Percentiles rank a stretch among this genome's conserved stretches.
These are phyloP conservation scores for Euphydryas editha DNA, from an alignment of 2,888 invertebrate genomes.

Conservation along the genomic window DNA sequence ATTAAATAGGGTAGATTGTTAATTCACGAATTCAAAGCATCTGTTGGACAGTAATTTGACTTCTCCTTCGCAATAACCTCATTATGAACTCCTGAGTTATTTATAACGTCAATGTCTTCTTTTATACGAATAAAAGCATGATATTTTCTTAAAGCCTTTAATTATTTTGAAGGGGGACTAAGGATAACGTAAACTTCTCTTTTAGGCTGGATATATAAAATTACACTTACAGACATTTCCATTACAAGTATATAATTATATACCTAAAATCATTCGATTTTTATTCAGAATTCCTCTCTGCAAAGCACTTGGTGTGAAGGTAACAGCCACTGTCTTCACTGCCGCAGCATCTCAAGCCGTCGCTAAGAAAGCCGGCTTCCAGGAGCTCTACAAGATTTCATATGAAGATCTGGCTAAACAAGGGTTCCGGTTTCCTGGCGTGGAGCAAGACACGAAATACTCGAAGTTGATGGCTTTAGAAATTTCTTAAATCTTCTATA, in stretches of 20 bases:
- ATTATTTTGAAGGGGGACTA: too few species aligned
- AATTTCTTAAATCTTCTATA: slow-evolving; percentile 51
- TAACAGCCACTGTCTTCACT: slow-evolving; percentile 80
- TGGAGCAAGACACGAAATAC: slow-evolving; percentile 67
- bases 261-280: neutral
- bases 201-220: too few species aligned
- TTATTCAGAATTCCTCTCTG: slow-evolving; percentile 75
- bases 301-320: slow-evolving; percentile 72
- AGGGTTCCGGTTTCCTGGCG: slow-evolving; percentile 70
- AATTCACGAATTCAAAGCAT: too few species aligned
- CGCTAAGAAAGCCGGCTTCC: slow-evolving; percentile 78
- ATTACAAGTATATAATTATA: neutral
- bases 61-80: too few species aligned
- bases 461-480: slow-evolving; percentile 74
- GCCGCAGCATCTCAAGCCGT: slow-evolving; percentile 78
- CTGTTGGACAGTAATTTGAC: too few species aligned
- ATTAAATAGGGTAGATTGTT: too few species aligned
- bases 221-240: neutral
- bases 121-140: too few species aligned
- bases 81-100: too few species aligned
- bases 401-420: slow-evolving; percentile 74
- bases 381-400: slow-evolving; percentile 65
- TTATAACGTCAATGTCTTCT: too few species aligned
- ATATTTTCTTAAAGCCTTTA: too few species aligned
- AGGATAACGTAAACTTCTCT: too few species aligned